These are phyloP conservation scores for Panagrolaimus sp. DNA, from an alignment of 1,140 invertebrate genomes.

Conservation along the genomic window DNA sequence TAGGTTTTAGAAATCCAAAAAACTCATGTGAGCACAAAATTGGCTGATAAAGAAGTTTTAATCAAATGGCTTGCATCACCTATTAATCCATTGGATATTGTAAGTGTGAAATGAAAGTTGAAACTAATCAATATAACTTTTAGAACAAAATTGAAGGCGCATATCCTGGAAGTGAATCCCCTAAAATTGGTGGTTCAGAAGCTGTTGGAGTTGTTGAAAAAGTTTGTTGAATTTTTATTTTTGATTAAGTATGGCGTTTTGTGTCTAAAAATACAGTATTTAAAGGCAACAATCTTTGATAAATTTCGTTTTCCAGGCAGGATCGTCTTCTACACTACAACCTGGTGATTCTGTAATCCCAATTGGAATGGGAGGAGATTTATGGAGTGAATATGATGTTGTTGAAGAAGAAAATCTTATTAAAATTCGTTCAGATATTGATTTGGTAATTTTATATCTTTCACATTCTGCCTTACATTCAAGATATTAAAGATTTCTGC, in stretches of 20 bases:
- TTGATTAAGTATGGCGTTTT: too few species aligned
- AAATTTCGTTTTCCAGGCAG: not conserved
- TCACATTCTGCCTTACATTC: slow-evolving; percentile 17
- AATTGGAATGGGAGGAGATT: slow-evolving; percentile 68
- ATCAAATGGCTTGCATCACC: slow-evolving; percentile 82
- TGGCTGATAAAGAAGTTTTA: slow-evolving; percentile 55
- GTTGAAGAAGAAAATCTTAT: slow-evolving; percentile 66
- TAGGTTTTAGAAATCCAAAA: too few species aligned
- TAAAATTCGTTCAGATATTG: slow-evolving; percentile 58
- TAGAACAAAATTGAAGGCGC: slow-evolving; percentile 85
- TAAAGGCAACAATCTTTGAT: too few species aligned
- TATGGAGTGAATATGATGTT: slow-evolving; percentile 74
- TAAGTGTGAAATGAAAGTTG: too few species aligned
- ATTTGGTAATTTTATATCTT: slow-evolving; percentile 22
- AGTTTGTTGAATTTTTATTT: too few species aligned
- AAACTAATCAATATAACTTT: too few species aligned
- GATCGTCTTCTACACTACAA: not conserved
- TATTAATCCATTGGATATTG: slow-evolving; percentile 89
- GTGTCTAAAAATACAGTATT: too few species aligned
- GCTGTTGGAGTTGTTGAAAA: slow-evolving; percentile 78
- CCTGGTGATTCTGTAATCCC: slow-evolving; percentile 78
- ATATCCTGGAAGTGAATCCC: slow-evolving; percentile 83
- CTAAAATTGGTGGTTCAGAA: slow-evolving; percentile 76
- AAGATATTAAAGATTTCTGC: slow-evolving; percentile 64
- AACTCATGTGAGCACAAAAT: too few species aligned